Evolutionary conservation across 1,140 invertebrate species (phyloP), one percentile per base, ranked within the genome.

Genomic region (Pseudoatta argentina): DNA sequence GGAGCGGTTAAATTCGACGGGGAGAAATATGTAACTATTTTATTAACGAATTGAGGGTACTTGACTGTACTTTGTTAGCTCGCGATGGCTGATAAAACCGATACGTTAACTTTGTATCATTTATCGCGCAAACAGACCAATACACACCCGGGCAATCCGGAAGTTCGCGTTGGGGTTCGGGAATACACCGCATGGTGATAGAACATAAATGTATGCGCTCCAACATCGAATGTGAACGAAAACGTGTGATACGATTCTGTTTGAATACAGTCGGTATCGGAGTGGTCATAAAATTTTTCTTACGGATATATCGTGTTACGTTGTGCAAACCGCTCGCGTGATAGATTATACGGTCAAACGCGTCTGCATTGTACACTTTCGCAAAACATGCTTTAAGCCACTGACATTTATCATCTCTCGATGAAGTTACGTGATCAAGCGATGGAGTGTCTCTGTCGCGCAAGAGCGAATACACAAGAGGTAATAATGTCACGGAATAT

Each of bases 21-120:
- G 69, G 67, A 59, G 77, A 69, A 82, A 82, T 59, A 48, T 69
- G 48, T 72, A 75, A 83, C 69, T 83, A 83, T 83, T 83, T 83
- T 73, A 83, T 75, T 75, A 83, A n/a, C 79, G 69, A 83, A 53
- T 73, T 61, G 69, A 83, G 79, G 27, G 39, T 67, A 63, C 69
- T 83, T 34, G 69, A 83, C 63, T 73, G 79, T 75, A 61, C 79
- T 63, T 83, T 83, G 79, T 75, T 61, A 61, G 18, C 24, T 24
- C 55, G 8, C 55, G 69, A 73, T 61, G 67, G 57, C 39, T 75
- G 79, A 61, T 83, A 83, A 83, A 83, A 83, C 69, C 71, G 79
- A 61, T 51, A 63, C 69, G 67, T 83, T 83, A 83, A 75, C 79
- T 83, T 73, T 73, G 69, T 73, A 83, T 75, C 34, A 61, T 83